Conservation (phyloP, 2,888 invertebrate genomes). For the Pinctada fucata region DNA sequence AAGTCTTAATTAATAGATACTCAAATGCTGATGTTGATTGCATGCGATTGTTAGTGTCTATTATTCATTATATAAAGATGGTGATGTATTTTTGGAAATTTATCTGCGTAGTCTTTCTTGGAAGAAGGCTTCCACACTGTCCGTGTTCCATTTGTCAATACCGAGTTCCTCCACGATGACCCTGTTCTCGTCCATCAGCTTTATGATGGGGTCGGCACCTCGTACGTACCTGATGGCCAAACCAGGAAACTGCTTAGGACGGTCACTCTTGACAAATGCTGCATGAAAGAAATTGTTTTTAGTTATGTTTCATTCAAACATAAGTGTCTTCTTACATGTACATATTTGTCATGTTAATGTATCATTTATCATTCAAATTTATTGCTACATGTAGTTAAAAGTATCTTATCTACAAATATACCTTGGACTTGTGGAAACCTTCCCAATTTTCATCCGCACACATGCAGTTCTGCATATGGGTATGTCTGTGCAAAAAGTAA, state of each 20-base stretch:
- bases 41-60: too few relatives aligned
- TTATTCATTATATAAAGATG: too few relatives aligned
- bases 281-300: slow-evolving; percentile 54
- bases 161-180: slow-evolving; percentile 91
- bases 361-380: too few relatives aligned
- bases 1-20: too few relatives aligned
- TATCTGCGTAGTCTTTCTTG: slow-evolving; percentile 85
- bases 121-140: slow-evolving; percentile 97
- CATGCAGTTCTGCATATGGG: slow-evolving; percentile 93
- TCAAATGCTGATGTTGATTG: too few relatives aligned
- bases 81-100: too few relatives aligned
- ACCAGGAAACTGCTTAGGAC: slow-evolving; percentile 92
- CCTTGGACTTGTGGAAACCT: slow-evolving; percentile 97
- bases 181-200: slow-evolving; percentile 87
- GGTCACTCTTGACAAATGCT: slow-evolving; percentile 97
- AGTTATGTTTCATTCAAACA: background rate
- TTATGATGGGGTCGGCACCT: slow-evolving; percentile 95
- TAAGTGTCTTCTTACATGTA: background rate
- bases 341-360: too few relatives aligned
- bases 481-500: slow-evolving; percentile 81
- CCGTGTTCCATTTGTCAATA: slow-evolving; percentile 99
- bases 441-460: slow-evolving; percentile 98
- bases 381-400: too few relatives aligned
- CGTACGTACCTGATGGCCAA: slow-evolving; percentile 94
- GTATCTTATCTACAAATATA: slow-evolving; percentile 61